Evolutionary conservation across 2,888 invertebrate genomes (phyloP), one percentile per base, ranked within the genome.

Genomic region (Mythimna vitellina): DNA sequence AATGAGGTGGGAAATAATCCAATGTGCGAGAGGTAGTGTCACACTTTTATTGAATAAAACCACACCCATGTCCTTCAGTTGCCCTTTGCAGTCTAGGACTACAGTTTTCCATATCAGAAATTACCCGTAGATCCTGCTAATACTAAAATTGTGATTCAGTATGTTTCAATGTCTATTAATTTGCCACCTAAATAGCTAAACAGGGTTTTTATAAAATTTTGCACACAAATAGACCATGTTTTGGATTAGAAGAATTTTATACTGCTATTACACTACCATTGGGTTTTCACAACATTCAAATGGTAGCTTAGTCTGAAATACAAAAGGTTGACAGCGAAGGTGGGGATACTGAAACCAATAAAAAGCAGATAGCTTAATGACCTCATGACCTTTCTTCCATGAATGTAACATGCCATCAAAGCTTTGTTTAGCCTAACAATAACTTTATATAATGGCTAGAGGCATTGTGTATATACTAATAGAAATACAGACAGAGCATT

Each of bases 341-440:
- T 51, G 46, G 3, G 32, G 54, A 42, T 58, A 35, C 10, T 56
- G 22, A 35, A 54, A 46, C 49, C 54, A 78, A 29, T 71, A 35
- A 65, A 64, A 42, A n/a, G 49, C n/a, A 62, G 49, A 53, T 46
- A 25, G 64, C 69, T 57, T 58, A 62, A 58, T 79, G 68, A 76
- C 65, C 70, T 79, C 56, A 68, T 76, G 69, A 65, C 77, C 78
- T 84, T 73, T 78, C 71, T 73, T 56, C 65, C 53, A 65, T 81
- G 72, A 80, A 69, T 63, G 62, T 60, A 57, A 58, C 65, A 68
- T 76, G 65, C 78, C 64, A 65, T 70, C 54, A 75, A 69, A 67
- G 62, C 75, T 74, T 83, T 79, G 76, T 83, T 75, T 68, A 67
- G 70, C 65, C 7, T 58, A 77, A 83, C 83, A 81, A 81, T 81